Evolutionary conservation across 2,797 vertebrate genomes (phyloP), one percentile per base, ranked within the genome.

Genomic region (Lates japonicus): DNA sequence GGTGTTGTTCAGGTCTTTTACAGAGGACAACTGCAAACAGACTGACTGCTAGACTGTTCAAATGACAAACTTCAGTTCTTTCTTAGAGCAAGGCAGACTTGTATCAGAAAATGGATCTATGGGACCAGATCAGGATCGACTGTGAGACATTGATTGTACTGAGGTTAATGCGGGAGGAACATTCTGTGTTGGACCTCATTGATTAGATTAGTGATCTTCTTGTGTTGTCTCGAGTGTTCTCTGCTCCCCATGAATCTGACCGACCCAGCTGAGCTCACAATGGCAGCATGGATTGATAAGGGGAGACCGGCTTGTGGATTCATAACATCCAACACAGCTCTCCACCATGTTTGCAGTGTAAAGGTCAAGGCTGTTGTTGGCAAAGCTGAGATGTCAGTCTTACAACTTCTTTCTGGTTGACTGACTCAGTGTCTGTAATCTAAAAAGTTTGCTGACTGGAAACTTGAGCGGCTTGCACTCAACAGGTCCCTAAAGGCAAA

Each of bases 331-430:
- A 58, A 66, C 61, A 29, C 14, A 31, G 58, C 73, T 59, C 70
- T 70, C 68, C 1, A 3, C 60, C 69, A 65, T 85, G 81, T 86
- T 82, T 74, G 70, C 46, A 61, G 74, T 71, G 77, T 78, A 89
- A 88, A 92, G 90, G 88, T 88, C 84, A 85, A 19, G 57, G 64
- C 82, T 86, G 82, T 76, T 83, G 84, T 80, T 35, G 49, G 81
- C 71, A 60, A 29, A 63, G 68, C 68, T 0, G 11, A 66, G 75
- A 78, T 73, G 70, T 52, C 67, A 65, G 62, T 74, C 69, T 76
- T 66, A 68, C 78, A 59, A 62, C 8, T 61, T 25, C 70, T 69
- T 60, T 82, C 82, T 74, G 77, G 62, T 83, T 78, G 69, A 83
- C 63, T 59, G 80, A 78, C 78, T 81, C 64, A 61, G 63, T 68